A percentile compares a stretch with the other conserved stretches of the same genome.
Conservation (phyloP, 35 echinoderm and acorn worm species). For the Hemicentrotus pulcherrimus region DNA sequence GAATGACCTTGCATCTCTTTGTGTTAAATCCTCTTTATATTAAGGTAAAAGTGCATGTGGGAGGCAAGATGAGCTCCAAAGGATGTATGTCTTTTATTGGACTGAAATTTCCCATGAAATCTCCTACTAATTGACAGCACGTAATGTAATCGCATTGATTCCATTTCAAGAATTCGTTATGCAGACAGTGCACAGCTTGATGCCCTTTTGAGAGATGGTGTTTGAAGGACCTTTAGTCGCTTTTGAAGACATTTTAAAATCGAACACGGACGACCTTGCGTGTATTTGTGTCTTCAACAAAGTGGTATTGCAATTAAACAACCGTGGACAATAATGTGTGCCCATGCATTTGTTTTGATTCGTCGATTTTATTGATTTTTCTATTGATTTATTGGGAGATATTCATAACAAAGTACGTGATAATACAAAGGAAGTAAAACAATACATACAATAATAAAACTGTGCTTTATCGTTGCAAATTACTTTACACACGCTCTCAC, state of each 20-base stretch:
- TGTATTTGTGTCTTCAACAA: background rate
- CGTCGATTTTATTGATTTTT: background rate
- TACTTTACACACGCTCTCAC: too few relatives aligned
- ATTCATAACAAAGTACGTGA: background rate
- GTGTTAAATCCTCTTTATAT: background rate
- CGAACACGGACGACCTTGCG: background rate
- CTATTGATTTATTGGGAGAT: background rate
- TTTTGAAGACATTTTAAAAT: background rate
- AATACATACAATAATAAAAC: background rate
- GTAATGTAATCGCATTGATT: slow-evolving; percentile 4
- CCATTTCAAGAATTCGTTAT: background rate
- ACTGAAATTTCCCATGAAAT: background rate
- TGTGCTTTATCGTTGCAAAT: too few relatives aligned
- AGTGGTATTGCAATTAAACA: background rate
- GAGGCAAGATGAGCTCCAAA: background rate
- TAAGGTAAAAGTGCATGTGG: background rate
- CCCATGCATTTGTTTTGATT: background rate
- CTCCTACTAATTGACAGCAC: background rate
- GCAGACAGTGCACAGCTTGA: background rate
- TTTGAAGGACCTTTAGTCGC: background rate
- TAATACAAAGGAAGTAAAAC: background rate
- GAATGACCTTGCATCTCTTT: background rate
- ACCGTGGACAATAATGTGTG: background rate
- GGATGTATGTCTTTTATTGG: background rate
- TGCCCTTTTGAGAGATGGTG: background rate